A percentile compares a stretch with the other conserved stretches of the same genome.
These are phyloP conservation scores for Ptyas mucosa DNA, from an alignment of 2,113 vertebrate species.

Conservation along the genomic window DNA sequence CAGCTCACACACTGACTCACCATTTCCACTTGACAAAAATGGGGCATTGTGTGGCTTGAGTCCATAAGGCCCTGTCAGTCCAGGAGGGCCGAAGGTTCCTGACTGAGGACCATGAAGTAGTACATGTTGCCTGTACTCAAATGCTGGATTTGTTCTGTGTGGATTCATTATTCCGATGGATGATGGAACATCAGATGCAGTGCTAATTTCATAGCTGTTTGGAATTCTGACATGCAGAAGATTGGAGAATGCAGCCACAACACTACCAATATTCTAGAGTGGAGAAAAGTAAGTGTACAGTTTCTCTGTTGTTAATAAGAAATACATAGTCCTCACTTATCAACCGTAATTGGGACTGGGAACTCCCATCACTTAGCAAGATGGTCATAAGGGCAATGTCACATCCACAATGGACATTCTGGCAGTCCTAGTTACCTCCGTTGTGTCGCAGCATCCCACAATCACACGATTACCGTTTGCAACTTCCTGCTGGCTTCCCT, in stretches of 20 bases:
- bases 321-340: background rate
- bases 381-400: background rate
- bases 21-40: slow-evolving; percentile 77
- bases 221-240: slow-evolving; percentile 84
- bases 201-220: slow-evolving; percentile 85
- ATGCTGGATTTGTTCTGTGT: slow-evolving; percentile 68
- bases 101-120: slow-evolving; percentile 71
- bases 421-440: background rate
- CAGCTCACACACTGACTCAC: slow-evolving; percentile 67
- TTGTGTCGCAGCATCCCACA: background rate
- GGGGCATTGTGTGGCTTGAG: slow-evolving; percentile 74
- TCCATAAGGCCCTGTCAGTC: slow-evolving; percentile 70
- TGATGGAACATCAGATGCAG: slow-evolving; percentile 72
- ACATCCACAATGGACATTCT: background rate
- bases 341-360: background rate
- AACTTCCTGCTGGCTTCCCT: background rate
- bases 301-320: background rate
- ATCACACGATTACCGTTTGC: background rate
- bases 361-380: background rate
- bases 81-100: slow-evolving; percentile 63
- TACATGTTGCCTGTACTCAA: slow-evolving; percentile 74
- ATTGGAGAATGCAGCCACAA: slow-evolving; percentile 86
- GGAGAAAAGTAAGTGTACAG: background rate
- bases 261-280: slow-evolving; percentile 81
- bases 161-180: slow-evolving; percentile 71